These are phyloP conservation scores for Melikaiella ostensackeni DNA, from an alignment of 2,888 invertebrate genomes.

Conservation along the genomic window DNA sequence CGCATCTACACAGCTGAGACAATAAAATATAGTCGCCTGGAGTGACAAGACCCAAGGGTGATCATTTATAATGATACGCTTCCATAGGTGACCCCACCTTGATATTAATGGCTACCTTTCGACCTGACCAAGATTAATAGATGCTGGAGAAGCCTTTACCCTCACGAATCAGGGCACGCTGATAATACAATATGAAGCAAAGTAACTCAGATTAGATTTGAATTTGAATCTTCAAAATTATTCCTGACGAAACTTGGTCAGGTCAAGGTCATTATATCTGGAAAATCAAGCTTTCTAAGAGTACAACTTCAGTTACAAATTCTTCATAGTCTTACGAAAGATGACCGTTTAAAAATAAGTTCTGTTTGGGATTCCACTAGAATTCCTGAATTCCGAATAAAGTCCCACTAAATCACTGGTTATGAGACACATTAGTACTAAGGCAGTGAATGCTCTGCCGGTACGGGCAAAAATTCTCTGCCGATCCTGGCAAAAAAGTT, in stretches of 20 bases:
- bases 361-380: too few relatives aligned
- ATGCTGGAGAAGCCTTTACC: conserved; percentile 45
- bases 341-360: not conserved
- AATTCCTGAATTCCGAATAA: too few relatives aligned
- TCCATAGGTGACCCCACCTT: conserved; percentile 62
- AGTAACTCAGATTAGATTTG: conserved; percentile 28
- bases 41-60: conserved; percentile 63
- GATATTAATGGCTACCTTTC: conserved; percentile 68
- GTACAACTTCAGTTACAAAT: not conserved
- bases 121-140: conserved; percentile 70
- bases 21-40: conserved; percentile 64
- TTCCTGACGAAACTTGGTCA: conserved; percentile 20
- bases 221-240: conserved; percentile 17
- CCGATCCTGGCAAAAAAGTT: too few relatives aligned
- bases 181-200: not conserved
- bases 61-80: conserved; percentile 68
- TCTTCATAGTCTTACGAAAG: not conserved
- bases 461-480: too few relatives aligned
- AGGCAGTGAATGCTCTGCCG: too few relatives aligned
- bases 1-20: conserved; percentile 50
- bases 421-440: too few relatives aligned
- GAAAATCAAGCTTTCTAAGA: not conserved
- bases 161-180: not conserved
- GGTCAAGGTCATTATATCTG: not conserved
- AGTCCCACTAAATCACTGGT: too few relatives aligned